These are phyloP conservation scores for Paralvinella palmiformis DNA, from an alignment of 1,140 invertebrate genomes.

Conservation along the genomic window DNA sequence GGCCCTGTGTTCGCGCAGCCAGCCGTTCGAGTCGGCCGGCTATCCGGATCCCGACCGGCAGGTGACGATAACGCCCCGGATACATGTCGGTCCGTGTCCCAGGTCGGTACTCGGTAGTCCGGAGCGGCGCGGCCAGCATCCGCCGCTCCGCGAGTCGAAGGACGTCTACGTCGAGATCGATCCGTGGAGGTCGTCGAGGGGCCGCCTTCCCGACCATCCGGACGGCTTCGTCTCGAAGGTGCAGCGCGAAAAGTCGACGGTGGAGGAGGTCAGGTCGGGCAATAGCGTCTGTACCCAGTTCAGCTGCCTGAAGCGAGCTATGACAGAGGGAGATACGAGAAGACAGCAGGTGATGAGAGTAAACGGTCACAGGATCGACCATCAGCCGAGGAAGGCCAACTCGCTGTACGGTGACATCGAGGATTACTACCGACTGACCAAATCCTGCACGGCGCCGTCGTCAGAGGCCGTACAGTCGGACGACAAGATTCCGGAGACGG, in stretches of 20 bases:
- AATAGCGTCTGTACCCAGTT: background rate
- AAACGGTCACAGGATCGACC: background rate
- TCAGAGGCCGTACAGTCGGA: background rate
- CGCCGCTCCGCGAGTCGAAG: background rate
- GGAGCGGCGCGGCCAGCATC: no score
- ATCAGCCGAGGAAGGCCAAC: background rate
- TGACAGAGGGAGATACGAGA: background rate
- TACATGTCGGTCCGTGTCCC: background rate
- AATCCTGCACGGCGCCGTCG: background rate
- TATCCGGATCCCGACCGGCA: background rate
- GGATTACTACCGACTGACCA: background rate
- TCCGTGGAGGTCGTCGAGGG: background rate
- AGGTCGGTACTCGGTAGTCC: background rate
- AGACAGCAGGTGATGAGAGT: background rate
- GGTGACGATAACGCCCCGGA: background rate
- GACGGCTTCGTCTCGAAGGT: slow-evolving; percentile 5
- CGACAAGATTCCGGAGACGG: no score
- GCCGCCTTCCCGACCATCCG: background rate
- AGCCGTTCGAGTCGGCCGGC: no score
- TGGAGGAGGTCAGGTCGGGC: background rate
- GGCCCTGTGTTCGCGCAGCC: no score
- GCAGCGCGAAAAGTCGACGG: slow-evolving; percentile 6
- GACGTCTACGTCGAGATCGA: background rate
- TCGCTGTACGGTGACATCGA: background rate
- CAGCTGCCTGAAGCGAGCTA: background rate